A percentile compares a stretch with the other conserved stretches of the same genome.
These are phyloP conservation scores for Petrolisthes cinctipes DNA, from an alignment of 2,888 invertebrate genomes.

Conservation along the genomic window DNA sequence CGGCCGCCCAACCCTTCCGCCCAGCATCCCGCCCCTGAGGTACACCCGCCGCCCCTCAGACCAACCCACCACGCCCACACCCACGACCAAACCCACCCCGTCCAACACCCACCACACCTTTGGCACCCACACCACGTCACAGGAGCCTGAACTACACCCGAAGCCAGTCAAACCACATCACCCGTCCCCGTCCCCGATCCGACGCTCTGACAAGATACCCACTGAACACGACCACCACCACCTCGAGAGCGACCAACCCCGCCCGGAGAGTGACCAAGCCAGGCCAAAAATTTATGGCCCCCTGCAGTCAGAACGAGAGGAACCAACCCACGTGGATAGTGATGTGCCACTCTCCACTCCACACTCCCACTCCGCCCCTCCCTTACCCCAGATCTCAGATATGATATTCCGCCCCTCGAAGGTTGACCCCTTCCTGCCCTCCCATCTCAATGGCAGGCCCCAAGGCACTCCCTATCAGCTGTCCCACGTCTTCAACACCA, in stretches of 20 bases:
- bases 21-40: conserved; percentile 38
- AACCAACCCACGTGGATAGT: too few species aligned
- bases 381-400: background rate
- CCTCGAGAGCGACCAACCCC: background rate
- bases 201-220: background rate
- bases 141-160: background rate
- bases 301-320: too few species aligned
- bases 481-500: conserved; percentile 28
- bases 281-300: too few species aligned
- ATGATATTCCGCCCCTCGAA: conserved; percentile 43
- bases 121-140: background rate
- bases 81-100: background rate
- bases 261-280: background rate
- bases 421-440: conserved; percentile 33
- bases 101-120: background rate
- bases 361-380: conserved; percentile 3
- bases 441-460: background rate
- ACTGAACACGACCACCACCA: background rate
- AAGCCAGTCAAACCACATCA: background rate
- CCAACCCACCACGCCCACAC: background rate
- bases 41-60: conserved; percentile 45
- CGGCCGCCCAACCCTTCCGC: conserved; percentile 12
- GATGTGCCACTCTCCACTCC: background rate
- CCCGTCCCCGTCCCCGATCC: background rate
- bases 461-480: conserved; percentile 8